Conservation (phyloP, 2,888 invertebrate genomes). For the Dryocosmus kuriphilus region DNA sequence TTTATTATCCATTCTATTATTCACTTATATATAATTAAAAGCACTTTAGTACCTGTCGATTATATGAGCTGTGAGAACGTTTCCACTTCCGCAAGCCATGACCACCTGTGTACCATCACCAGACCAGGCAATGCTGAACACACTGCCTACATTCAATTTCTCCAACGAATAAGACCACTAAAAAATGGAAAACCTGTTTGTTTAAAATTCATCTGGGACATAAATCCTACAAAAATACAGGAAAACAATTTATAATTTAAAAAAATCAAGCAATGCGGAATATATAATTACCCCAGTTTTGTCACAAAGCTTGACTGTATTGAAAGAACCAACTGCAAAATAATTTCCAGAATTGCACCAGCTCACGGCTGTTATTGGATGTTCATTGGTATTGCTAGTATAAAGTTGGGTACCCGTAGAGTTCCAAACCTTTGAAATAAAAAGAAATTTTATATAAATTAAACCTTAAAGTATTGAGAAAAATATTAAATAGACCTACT, state of each 20-base stretch:
- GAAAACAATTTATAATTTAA: background rate
- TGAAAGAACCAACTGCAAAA: slow-evolving; percentile 95
- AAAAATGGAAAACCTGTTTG: slow-evolving; percentile 24
- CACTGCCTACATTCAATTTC: slow-evolving; percentile 92
- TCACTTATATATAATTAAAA: no score
- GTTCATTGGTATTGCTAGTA: slow-evolving; percentile 90
- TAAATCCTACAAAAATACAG: background rate
- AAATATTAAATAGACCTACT: slow-evolving; percentile 76
- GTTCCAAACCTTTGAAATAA: slow-evolving; percentile 89
- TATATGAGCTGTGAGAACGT: slow-evolving; percentile 93
- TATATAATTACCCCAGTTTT: slow-evolving; percentile 88
- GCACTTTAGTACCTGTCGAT: slow-evolving; percentile 86
- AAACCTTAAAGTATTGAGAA: background rate
- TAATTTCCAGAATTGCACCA: slow-evolving; percentile 96
- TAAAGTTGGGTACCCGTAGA: slow-evolving; percentile 92
- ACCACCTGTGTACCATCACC: slow-evolving; percentile 97
- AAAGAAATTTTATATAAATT: background rate
- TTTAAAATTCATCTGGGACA: slow-evolving; percentile 19
- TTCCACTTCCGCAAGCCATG: slow-evolving; percentile 95
- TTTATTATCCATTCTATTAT: no score
- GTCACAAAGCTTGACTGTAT: slow-evolving; percentile 94
- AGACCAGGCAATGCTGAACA: slow-evolving; percentile 95
- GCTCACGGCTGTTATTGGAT: slow-evolving; percentile 93
- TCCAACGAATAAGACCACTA: slow-evolving; percentile 97
- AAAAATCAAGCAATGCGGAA: background rate